Conservation (phyloP, 2,888 invertebrate species). For the Cabera pusaria region DNA sequence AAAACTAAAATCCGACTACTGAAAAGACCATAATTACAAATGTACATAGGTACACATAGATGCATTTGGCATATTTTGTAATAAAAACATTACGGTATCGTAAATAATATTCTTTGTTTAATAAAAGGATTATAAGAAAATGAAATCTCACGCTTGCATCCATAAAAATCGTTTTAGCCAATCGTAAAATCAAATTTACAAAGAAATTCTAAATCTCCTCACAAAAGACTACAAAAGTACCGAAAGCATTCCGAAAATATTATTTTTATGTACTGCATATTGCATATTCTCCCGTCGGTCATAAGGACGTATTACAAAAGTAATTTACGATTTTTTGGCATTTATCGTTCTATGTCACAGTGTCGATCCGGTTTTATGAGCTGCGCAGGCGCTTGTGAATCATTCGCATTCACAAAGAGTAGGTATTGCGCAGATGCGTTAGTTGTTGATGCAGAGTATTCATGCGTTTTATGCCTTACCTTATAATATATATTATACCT, state of each 20-base stretch:
- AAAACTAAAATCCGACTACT: no score
- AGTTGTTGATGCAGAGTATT: neutral
- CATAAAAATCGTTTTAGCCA: conserved; percentile 48
- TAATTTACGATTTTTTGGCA: conserved; percentile 70
- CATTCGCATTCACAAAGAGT: conserved; percentile 39
- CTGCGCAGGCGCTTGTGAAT: conserved; percentile 53
- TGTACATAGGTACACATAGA: no score
- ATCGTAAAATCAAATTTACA: conserved; percentile 38
- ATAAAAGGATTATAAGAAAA: conserved; percentile 28
- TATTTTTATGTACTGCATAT: conserved; percentile 59
- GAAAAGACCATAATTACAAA: no score
- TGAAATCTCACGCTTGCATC: conserved; percentile 28
- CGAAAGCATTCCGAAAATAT: conserved; percentile 52
- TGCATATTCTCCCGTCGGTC: conserved; percentile 65
- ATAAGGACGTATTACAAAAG: conserved; percentile 53
- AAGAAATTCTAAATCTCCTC: conserved; percentile 41
- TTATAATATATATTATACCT: no score
- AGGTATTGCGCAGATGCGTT: conserved; percentile 18
- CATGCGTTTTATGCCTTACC: no score
- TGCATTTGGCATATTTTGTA: no score
- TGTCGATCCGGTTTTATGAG: conserved; percentile 59
- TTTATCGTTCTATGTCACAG: conserved; percentile 71
- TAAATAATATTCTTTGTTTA: conserved; percentile 28
- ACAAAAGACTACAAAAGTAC: conserved; percentile 42
- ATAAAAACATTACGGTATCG: no score